A percentile compares a stretch with the other conserved stretches of the same genome.
phyloP scores from a whole-genome alignment of 2,113 vertebrate genomes.

The Pantherophis guttatus region DNA sequence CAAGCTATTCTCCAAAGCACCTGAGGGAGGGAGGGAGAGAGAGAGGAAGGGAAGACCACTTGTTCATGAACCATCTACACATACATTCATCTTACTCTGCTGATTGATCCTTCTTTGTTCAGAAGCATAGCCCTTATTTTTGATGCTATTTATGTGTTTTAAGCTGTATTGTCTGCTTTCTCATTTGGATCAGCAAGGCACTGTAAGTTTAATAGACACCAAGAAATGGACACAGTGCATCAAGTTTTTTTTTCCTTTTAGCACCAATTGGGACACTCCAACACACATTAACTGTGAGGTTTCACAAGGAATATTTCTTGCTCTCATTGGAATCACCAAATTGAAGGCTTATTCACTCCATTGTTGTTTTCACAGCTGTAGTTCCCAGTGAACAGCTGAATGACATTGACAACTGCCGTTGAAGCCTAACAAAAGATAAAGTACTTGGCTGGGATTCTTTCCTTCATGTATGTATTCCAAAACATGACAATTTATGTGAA shows the following conservation, averaged over 20 bases:
- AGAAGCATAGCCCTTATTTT: neutral
- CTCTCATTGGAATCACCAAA: neutral
- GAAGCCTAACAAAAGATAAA: neutral
- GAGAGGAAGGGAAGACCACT: too few relatives aligned
- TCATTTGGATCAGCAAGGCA: neutral
- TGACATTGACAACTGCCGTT: neutral
- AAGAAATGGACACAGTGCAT: neutral
- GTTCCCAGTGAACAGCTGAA: neutral
- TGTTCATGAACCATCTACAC: neutral
- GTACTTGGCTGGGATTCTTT: neutral
- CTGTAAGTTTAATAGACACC: neutral
- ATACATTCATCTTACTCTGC: neutral
- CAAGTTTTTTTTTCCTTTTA: neutral
- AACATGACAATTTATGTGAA: neutral
- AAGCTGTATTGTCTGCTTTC: neutral
- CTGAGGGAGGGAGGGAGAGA: neutral
- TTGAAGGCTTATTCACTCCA: neutral
- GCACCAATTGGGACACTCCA: neutral
- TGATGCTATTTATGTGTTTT: neutral
- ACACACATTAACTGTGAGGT: neutral
- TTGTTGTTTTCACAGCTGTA: neutral
- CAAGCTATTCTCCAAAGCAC: too few relatives aligned
- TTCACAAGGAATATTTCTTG: neutral
- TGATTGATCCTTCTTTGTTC: neutral
- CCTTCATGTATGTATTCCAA: neutral